A percentile compares a stretch with the other conserved stretches of the same genome.
Evolutionary conservation across 1,140 invertebrate species (phyloP).

Genomic region (Pomacea maculata): DNA sequence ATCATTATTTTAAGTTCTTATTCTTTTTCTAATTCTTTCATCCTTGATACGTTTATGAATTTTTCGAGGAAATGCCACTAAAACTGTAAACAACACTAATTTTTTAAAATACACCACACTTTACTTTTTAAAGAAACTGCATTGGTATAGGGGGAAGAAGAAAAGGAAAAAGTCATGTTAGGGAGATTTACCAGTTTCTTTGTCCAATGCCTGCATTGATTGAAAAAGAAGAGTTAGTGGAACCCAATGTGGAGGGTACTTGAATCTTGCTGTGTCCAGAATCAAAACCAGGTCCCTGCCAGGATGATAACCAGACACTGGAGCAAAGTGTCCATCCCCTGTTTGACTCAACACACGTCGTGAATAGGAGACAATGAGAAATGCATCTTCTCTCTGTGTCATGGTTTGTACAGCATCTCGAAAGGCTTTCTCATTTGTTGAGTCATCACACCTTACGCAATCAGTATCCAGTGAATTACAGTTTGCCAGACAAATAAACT

Average conservation of each 20-base stretch:
- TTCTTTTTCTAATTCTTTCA: too few relatives aligned
- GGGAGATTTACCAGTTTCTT: conserved; percentile 47
- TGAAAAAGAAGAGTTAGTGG: conserved; percentile 46
- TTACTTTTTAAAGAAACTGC: background rate
- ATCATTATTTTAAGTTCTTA: too few relatives aligned
- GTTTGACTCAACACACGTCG: conserved; percentile 57
- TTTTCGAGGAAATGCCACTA: background rate
- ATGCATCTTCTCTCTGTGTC: conserved; percentile 40
- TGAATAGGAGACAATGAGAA: conserved; percentile 61
- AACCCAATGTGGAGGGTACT: conserved; percentile 66
- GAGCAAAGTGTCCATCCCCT: conserved; percentile 63
- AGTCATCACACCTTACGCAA: conserved; percentile 13
- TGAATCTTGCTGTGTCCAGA: conserved; percentile 64
- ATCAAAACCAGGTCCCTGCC: conserved; percentile 59
- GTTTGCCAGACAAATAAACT: conserved; percentile 58
- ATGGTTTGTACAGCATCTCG: conserved; percentile 37
- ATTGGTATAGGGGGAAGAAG: background rate
- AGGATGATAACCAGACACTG: conserved; percentile 61
- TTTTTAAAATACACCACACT: background rate
- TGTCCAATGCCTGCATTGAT: conserved; percentile 59
- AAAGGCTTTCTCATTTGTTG: conserved; percentile 32
- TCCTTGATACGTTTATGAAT: background rate
- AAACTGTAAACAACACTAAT: background rate
- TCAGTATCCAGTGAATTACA: conserved; percentile 50
- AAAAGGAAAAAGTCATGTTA: background rate